phyloP scores from a whole-genome alignment of 2,888 invertebrate species.

The Ochlodes sylvanus region DNA sequence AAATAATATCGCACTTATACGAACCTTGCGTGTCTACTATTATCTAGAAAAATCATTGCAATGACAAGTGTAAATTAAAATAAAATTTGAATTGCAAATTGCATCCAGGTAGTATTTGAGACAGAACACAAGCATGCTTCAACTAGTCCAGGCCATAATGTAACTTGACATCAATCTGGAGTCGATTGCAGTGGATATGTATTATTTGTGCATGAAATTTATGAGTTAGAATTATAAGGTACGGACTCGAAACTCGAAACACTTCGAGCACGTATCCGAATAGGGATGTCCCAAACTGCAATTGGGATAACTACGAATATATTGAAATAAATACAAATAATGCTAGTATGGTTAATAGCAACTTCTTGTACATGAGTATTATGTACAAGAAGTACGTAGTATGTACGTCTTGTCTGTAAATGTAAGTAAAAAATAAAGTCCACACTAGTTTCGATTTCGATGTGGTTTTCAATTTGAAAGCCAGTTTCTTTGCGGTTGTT shows the following conservation, averaged over 20 bases:
- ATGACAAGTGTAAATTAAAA: neutral
- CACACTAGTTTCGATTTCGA: too few species aligned
- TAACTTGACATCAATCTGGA: slow-evolving; percentile 59
- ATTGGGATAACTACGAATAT: too few species aligned
- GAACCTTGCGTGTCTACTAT: neutral
- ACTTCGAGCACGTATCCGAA: slow-evolving; percentile 6
- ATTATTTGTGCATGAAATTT: slow-evolving; percentile 67
- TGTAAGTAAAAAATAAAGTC: too few species aligned
- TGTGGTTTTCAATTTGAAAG: too few species aligned
- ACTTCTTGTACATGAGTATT: too few species aligned
- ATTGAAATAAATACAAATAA: too few species aligned
- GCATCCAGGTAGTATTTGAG: slow-evolving; percentile 27
- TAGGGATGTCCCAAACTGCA: slow-evolving; percentile 18
- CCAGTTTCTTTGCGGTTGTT: too few species aligned
- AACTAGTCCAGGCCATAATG: slow-evolving; percentile 32
- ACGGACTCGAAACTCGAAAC: slow-evolving; percentile 44
- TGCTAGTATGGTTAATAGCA: too few species aligned
- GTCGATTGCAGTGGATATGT: slow-evolving; percentile 59
- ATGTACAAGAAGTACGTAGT: too few species aligned
- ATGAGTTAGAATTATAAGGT: slow-evolving; percentile 67
- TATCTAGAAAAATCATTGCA: neutral
- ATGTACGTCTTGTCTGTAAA: too few species aligned
- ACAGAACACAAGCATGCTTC: slow-evolving; percentile 9
- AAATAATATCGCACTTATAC: too few species aligned
- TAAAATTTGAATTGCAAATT: slow-evolving; percentile 24